These are phyloP conservation scores for Salvelinus alpinus DNA, from an alignment of 2,113 vertebrate genomes.

Conservation along the genomic window DNA sequence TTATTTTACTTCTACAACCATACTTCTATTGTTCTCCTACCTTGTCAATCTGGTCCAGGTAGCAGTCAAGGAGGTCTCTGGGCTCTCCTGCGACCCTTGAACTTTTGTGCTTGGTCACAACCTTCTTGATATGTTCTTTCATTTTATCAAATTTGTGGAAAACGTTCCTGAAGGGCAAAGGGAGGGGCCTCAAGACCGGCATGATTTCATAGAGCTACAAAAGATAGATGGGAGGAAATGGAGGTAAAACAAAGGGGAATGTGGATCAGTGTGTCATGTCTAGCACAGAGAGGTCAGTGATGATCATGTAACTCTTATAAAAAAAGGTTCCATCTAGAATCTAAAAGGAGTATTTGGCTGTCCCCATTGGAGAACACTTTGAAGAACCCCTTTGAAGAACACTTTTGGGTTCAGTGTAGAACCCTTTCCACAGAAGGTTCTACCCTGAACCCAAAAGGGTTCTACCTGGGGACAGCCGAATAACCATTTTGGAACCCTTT, in stretches of 20 bases:
- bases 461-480: no score
- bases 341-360: no score
- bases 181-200: not conserved
- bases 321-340: no score
- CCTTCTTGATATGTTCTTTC: not conserved
- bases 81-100: conserved; percentile 5
- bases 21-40: not conserved
- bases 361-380: no score
- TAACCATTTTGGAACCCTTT: no score
- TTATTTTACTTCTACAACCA: not conserved
- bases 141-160: not conserved
- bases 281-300: not conserved
- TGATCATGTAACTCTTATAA: not conserved
- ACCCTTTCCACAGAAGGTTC: no score
- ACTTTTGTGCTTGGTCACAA: not conserved
- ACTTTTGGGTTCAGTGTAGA: no score
- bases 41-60: conserved; percentile 13
- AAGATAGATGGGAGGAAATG: not conserved
- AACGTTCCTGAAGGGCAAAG: not conserved
- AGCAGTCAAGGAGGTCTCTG: conserved; percentile 9
- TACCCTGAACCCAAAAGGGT: no score
- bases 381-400: no score
- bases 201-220: conserved; percentile 7
- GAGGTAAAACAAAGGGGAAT: not conserved
- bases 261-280: not conserved